phyloP scores from a whole-genome alignment of 2,113 vertebrate genomes.

The Pituophis catenifer region DNA sequence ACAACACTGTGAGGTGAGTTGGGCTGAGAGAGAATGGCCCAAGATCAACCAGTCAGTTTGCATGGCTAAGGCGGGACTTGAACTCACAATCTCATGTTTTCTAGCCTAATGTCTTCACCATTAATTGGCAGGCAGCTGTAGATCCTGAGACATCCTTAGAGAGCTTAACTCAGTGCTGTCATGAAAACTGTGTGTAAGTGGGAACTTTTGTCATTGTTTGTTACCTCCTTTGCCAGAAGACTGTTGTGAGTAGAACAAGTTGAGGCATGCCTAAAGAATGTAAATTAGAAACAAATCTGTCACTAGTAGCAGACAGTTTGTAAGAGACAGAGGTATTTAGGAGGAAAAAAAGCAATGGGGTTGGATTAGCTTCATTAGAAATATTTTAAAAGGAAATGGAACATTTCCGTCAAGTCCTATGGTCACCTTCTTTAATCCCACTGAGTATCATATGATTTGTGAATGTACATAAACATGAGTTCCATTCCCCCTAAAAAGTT shows the following conservation, averaged over 20 bases:
- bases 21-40: neutral
- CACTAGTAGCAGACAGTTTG: neutral
- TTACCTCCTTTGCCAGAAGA: neutral
- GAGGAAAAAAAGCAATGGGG: neutral
- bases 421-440: neutral
- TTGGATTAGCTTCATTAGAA: neutral
- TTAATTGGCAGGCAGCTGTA: neutral
- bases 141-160: neutral
- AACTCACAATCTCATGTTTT: neutral
- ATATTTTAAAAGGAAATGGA: neutral
- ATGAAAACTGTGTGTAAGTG: neutral
- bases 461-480: neutral
- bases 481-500: neutral
- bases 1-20: neutral
- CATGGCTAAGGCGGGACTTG: neutral
- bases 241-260: conserved; percentile 35
- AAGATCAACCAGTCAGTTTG: neutral
- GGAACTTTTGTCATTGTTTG: neutral
- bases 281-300: conserved; percentile 1
- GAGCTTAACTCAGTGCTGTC: neutral
- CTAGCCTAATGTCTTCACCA: neutral
- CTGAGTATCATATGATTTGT: neutral
- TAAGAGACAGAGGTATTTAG: neutral
- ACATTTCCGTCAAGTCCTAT: neutral
- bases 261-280: conserved; percentile 49